These are phyloP conservation scores for Microplitis mediator DNA, from an alignment of 1,140 invertebrate genomes.

Conservation along the genomic window DNA sequence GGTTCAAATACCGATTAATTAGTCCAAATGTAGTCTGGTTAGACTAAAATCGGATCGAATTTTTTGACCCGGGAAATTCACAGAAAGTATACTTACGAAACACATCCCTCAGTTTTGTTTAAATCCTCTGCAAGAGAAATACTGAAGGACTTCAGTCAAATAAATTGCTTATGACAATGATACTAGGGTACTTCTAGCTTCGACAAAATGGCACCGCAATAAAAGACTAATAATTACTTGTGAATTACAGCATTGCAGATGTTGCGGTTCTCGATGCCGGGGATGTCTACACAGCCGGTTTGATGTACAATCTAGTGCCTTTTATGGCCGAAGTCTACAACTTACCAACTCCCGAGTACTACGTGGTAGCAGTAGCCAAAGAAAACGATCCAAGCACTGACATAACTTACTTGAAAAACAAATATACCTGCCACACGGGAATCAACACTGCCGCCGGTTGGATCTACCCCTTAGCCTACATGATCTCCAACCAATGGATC, in stretches of 20 bases:
- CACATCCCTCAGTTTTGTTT: too few species aligned
- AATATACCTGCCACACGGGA: slow-evolving; percentile 90
- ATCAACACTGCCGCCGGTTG: slow-evolving; percentile 93
- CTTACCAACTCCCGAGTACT: slow-evolving; percentile 83
- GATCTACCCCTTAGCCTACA: slow-evolving; percentile 91
- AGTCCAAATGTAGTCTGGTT: too few species aligned
- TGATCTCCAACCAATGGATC: slow-evolving; percentile 93
- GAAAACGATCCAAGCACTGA: slow-evolving; percentile 86
- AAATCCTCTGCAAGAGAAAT: too few species aligned
- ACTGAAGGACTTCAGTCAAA: too few species aligned
- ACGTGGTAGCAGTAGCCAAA: slow-evolving; percentile 92
- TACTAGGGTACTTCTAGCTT: too few species aligned
- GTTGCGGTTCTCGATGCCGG: slow-evolving; percentile 89
- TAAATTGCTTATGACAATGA: too few species aligned
- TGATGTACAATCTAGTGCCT: slow-evolving; percentile 79
- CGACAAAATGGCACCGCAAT: background rate
- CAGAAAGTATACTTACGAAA: too few species aligned
- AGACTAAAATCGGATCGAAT: too few species aligned
- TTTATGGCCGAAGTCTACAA: slow-evolving; percentile 92
- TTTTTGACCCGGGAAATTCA: too few species aligned
- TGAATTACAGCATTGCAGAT: slow-evolving; percentile 72
- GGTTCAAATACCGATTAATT: too few species aligned
- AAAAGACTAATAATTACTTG: background rate
- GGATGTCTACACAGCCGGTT: slow-evolving; percentile 90
- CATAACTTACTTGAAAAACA: slow-evolving; percentile 84